phyloP scores from a whole-genome alignment of 2,113 vertebrate species.

The Saguinus imperator region DNA sequence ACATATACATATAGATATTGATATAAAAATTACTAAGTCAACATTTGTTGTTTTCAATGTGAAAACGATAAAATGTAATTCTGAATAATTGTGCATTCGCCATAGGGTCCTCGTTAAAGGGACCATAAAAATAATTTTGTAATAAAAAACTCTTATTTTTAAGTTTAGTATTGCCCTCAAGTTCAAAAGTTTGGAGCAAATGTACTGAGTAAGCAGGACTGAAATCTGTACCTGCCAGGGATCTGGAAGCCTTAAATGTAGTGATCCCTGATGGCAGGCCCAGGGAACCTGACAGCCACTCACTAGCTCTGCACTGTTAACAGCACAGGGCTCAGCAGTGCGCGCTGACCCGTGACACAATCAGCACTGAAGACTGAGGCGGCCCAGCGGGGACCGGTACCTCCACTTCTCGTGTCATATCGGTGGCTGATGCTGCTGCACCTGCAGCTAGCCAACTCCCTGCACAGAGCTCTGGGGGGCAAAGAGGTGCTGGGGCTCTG shows the following conservation, averaged over 20 bases:
- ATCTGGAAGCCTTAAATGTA: constrained; percentile 79
- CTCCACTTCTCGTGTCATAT: constrained; percentile 46
- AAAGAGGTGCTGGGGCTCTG: constrained; percentile 38
- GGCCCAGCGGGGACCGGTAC: constrained; percentile 15
- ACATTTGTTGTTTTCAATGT: constrained; percentile 88
- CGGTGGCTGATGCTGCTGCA: constrained; percentile 9
- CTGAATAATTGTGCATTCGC: constrained; percentile 83
- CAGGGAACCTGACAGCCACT: constrained; percentile 52
- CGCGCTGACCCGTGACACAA: constrained; percentile 48
- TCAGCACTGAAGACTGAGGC: background rate
- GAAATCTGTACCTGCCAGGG: constrained; percentile 79
- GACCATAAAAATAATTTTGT: constrained; percentile 85
- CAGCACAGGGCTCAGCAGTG: constrained; percentile 54
- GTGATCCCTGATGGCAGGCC: constrained; percentile 68
- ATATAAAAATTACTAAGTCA: constrained; percentile 80
- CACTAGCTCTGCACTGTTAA: constrained; percentile 43
- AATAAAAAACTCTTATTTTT: constrained; percentile 74
- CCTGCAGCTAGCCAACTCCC: constrained; percentile 30
- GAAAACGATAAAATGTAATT: constrained; percentile 85
- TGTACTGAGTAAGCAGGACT: constrained; percentile 79
- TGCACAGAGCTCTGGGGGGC: constrained; percentile 43
- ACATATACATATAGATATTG: constrained; percentile 77
- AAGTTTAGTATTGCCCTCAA: constrained; percentile 80
- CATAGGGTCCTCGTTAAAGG: constrained; percentile 81
- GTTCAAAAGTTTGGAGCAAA: constrained; percentile 85